phyloP scores from a whole-genome alignment of 1,140 invertebrate genomes.

The Platyscapa corneri region DNA sequence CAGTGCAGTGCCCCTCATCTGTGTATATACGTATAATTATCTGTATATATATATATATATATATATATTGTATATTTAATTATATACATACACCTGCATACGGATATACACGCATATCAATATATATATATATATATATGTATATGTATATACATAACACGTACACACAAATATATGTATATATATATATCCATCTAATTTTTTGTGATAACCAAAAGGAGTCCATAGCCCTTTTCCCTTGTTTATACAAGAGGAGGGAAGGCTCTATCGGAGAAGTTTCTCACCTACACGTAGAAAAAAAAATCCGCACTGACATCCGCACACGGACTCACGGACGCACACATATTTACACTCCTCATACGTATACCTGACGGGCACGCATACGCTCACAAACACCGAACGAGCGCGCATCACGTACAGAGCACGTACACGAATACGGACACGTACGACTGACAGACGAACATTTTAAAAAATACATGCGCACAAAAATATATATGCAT shows the following conservation, averaged over 20 bases:
- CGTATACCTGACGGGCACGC: no score
- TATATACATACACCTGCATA: no score
- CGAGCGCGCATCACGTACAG: no score
- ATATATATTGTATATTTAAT: neutral
- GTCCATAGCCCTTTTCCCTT: neutral
- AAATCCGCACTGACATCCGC: no score
- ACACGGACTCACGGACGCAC: neutral
- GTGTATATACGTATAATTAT: neutral
- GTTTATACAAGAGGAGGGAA: conserved; percentile 32
- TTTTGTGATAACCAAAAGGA: neutral
- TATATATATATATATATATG: neutral
- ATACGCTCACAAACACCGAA: no score
- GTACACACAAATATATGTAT: no score
- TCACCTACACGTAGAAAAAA: neutral
- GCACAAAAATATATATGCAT: neutral
- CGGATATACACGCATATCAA: no score
- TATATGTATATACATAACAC: neutral
- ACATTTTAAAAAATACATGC: no score
- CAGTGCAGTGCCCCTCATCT: conserved; percentile 37
- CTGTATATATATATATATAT: neutral
- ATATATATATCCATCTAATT: neutral
- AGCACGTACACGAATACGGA: no score
- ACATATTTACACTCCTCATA: no score
- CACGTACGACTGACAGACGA: no score
- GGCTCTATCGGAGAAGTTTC: neutral